Evolutionary conservation across 1,140 invertebrate species (phyloP), one percentile per base, ranked within the genome.

Genomic region (Drosophila subobscura): DNA sequence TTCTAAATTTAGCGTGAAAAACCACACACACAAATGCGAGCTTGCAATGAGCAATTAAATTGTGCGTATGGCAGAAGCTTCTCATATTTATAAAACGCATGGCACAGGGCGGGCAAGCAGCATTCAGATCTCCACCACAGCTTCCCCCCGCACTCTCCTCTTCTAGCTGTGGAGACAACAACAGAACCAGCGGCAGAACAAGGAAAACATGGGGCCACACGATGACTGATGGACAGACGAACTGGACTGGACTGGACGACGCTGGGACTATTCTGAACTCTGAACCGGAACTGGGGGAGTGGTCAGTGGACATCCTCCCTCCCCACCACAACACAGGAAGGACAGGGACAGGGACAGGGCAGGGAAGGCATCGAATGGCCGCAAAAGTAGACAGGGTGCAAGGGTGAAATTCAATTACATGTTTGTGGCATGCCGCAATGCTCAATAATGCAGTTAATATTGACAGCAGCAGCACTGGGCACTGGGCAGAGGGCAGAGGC

Each of bases 361-460:
- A 57, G 57, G 37, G 14, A 33, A 71, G 68, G 66, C 71, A 54
- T 59, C 25, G 27, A 23, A 41, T 63, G 66, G 33, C 25, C 29
- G 51, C 49, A 72, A 50, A 63, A 54, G 59, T 41, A 14, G 57
- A 65, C 70, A 58, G 61, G 33, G 33, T 37, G 33, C 33, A 81
- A 88, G 81, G 81, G 83, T 88, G 78, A 72, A 88, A 88, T 83
- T 88, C 79, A 88, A 88, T 88, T 88, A 88, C 83, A 83, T 88
- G 83, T 88, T 88, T 88, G 83, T 88, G 83, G 83, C 83, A 76
- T 70, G 83, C 83, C 83, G 78, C 83, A 88, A 79, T 88, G 84
- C 83, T 88, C 83, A 88, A 88, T 88, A 88, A 88, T 88, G 83
- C 83, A 88, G 83, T 88, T 88, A 88, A 88, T 88, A 88, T 88